Percentiles rank a stretch among this genome's conserved stretches.
Conservation (phyloP, 2,888 invertebrate species). For the Sinopyrophorus schimmeli region DNA sequence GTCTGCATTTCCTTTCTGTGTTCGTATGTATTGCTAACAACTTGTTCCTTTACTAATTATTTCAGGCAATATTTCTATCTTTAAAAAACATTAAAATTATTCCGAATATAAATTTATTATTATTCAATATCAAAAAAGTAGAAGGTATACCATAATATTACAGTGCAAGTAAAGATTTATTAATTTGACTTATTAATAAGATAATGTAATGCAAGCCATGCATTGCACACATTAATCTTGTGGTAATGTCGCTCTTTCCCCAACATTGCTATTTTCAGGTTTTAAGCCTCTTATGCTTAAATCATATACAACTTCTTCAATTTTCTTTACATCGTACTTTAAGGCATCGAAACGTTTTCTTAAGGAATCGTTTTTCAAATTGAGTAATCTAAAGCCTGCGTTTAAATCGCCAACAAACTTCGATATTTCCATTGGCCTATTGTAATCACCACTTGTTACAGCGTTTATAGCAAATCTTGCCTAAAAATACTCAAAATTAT, state of each 20-base stretch:
- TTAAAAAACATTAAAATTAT: no score
- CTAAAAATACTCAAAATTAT: constrained; percentile 51
- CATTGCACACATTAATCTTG: no score
- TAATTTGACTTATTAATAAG: no score
- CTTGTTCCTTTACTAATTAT: no score
- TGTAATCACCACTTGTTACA: constrained; percentile 82
- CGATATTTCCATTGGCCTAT: constrained; percentile 79
- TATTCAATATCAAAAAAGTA: no score
- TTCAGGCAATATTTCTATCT: no score
- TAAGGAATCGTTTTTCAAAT: constrained; percentile 86
- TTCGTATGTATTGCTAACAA: no score
- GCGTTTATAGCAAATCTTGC: constrained; percentile 82
- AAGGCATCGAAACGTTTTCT: constrained; percentile 85
- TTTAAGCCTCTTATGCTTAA: constrained; percentile 78
- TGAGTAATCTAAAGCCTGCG: constrained; percentile 85
- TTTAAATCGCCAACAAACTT: constrained; percentile 84
- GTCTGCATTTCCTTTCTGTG: no score
- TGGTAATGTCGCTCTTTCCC: background rate
- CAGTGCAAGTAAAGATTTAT: no score
- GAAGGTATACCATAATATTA: no score
- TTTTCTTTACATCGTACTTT: constrained; percentile 92
- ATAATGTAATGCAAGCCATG: no score
- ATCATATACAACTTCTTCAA: constrained; percentile 90
- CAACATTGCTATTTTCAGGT: constrained; percentile 42
- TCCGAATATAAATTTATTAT: no score